Percentiles rank a stretch among this genome's conserved stretches.
phyloP scores from a whole-genome alignment of 64 coral and sea anemone genomes.

The Pocillopora verrucosa region DNA sequence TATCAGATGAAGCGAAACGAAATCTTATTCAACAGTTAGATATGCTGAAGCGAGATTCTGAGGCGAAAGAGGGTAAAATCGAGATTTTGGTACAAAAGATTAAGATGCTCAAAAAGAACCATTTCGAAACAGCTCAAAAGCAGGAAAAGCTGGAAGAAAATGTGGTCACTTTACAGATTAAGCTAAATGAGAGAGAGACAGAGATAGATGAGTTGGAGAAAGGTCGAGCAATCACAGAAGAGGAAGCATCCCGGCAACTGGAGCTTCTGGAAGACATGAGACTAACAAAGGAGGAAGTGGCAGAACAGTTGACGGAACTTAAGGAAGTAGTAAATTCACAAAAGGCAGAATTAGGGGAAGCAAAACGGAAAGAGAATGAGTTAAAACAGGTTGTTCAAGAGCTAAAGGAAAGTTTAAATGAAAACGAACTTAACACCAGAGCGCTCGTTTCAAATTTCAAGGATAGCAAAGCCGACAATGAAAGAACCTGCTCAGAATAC shows the following conservation, averaged over 20 bases:
- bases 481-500: slow-evolving; percentile 1
- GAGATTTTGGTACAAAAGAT: slow-evolving; percentile 12
- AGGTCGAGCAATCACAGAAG: not conserved
- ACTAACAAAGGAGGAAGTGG: not conserved
- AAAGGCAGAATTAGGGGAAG: slow-evolving; percentile 15
- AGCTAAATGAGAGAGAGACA: slow-evolving; percentile 10
- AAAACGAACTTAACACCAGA: not conserved
- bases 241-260: not conserved
- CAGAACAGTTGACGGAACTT: not conserved
- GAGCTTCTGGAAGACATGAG: slow-evolving; percentile 9
- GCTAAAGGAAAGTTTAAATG: slow-evolving; percentile 4
- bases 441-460: slow-evolving; percentile 13
- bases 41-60: not conserved
- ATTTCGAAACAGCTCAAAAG: slow-evolving; percentile 14
- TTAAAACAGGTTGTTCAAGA: slow-evolving; percentile 22
- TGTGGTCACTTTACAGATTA: slow-evolving; percentile 10
- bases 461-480: not conserved
- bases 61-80: slow-evolving; percentile 2
- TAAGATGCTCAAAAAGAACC: slow-evolving; percentile 16
- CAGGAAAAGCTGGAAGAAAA: slow-evolving; percentile 40
- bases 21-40: slow-evolving; percentile 9
- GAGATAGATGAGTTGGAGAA: not conserved
- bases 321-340: not conserved
- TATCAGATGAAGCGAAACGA: not conserved
- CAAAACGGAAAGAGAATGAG: slow-evolving; percentile 3